Evolutionary conservation across 2,888 invertebrate species (phyloP).

Genomic region (Bellardia bayeri): DNA sequence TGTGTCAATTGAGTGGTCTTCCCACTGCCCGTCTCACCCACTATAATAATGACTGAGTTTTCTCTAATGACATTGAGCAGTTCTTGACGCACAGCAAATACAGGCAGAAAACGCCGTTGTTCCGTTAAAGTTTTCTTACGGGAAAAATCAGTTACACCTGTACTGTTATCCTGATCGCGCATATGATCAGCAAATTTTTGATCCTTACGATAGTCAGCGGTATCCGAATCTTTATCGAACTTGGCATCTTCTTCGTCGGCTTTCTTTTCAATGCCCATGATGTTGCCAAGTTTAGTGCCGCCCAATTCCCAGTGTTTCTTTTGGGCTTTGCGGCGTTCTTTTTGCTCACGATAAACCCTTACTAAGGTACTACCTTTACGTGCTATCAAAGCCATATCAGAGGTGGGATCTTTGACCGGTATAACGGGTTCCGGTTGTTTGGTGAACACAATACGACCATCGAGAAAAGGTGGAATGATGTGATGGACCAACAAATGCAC

Average conservation of each 20-base stretch:
- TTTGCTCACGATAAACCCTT: constrained; percentile 95
- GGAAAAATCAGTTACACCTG: constrained; percentile 92
- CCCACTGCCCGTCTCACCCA: constrained; percentile 87
- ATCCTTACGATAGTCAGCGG: constrained; percentile 94
- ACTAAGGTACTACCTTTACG: constrained; percentile 97
- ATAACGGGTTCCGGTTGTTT: constrained; percentile 99
- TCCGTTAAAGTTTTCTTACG: constrained; percentile 92
- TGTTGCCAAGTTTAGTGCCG: constrained; percentile 94
- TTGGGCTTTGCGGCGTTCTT: constrained; percentile 97
- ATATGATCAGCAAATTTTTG: constrained; percentile 99
- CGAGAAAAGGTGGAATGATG: constrained; percentile 98
- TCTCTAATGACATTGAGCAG: constrained; percentile 95
- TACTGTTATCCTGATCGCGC: constrained; percentile 86
- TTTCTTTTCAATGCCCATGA: constrained; percentile 96
- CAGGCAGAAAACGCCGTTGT: constrained; percentile 96
- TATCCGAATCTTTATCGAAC: constrained; percentile 88
- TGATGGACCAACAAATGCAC: constrained; percentile 99
- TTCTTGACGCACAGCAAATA: constrained; percentile 97
- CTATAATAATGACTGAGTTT: constrained; percentile 97
- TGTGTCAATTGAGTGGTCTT: constrained; percentile 99
- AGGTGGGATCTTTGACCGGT: constrained; percentile 97
- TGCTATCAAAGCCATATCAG: constrained; percentile 98
- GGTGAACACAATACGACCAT: constrained; percentile 99
- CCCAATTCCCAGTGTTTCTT: constrained; percentile 99
- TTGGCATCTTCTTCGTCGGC: constrained; percentile 91